phyloP scores from a whole-genome alignment of 1,140 invertebrate genomes.

The Lepidotrigona ventralis region DNA sequence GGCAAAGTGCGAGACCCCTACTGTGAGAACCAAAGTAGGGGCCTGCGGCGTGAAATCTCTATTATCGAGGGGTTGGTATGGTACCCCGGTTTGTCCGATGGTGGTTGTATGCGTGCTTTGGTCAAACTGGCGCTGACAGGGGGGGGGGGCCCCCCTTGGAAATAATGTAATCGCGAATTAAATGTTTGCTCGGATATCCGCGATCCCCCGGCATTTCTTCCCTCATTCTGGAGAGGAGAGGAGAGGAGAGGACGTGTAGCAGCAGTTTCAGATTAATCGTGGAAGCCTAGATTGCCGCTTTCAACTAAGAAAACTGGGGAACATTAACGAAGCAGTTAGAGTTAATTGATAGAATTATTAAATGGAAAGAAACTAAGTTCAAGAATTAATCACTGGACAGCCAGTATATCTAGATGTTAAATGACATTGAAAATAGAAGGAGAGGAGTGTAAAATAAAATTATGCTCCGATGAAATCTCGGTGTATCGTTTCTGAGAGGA shows the following conservation, averaged over 20 bases:
- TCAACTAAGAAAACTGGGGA: not conserved
- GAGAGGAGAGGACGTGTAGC: not conserved
- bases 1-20: slow-evolving; percentile 67
- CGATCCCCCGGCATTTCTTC: slow-evolving; percentile 25
- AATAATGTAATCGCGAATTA: slow-evolving; percentile 79
- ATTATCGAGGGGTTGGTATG: slow-evolving; percentile 73
- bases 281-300: not conserved
- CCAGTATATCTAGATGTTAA: not conserved
- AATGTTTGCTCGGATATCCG: slow-evolving; percentile 71
- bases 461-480: slow-evolving; percentile 2
- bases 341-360: not conserved
- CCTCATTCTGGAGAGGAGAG: not conserved
- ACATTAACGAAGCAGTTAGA: not conserved
- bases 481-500: slow-evolving; percentile 13
- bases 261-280: not conserved
- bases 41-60: slow-evolving; percentile 80
- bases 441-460: not conserved
- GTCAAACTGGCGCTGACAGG: slow-evolving; percentile 75
- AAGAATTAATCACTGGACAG: not conserved
- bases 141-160: slow-evolving; percentile 57
- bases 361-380: not conserved
- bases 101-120: slow-evolving; percentile 36
- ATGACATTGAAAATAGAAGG: not conserved
- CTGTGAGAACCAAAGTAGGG: slow-evolving; percentile 77
- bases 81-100: slow-evolving; percentile 61